Conservation (phyloP, 2,797 vertebrate genomes). For the Acomys russatus region DNA sequence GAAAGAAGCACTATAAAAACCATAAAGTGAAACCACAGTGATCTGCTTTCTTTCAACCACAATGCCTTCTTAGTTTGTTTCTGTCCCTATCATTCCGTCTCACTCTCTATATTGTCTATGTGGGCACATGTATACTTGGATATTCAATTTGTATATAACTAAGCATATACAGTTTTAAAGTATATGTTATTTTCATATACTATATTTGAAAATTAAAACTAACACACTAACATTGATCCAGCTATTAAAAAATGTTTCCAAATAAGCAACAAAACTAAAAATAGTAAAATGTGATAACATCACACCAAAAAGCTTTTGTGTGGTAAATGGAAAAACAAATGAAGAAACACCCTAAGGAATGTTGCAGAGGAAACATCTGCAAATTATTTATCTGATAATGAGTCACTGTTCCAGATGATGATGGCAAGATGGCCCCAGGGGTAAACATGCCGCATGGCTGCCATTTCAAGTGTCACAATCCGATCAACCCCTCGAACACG, state of each 20-base stretch:
- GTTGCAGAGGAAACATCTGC: neutral
- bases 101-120: neutral
- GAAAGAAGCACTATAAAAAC: neutral
- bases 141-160: neutral
- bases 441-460: neutral
- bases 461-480: neutral
- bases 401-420: neutral
- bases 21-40: neutral
- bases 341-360: neutral
- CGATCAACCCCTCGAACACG: neutral
- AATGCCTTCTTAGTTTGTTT: neutral
- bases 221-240: neutral
- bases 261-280: neutral
- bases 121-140: neutral
- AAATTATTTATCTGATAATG: neutral
- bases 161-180: neutral
- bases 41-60: neutral
- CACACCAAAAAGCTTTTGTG: neutral
- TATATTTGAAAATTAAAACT: constrained; percentile 43
- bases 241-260: neutral
- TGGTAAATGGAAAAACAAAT: neutral
- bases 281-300: neutral
- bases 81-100: neutral
- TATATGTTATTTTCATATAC: neutral
- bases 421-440: neutral